Evolutionary conservation across 1,140 invertebrate genomes (phyloP).

Genomic region (Drosophila saltans): DNA sequence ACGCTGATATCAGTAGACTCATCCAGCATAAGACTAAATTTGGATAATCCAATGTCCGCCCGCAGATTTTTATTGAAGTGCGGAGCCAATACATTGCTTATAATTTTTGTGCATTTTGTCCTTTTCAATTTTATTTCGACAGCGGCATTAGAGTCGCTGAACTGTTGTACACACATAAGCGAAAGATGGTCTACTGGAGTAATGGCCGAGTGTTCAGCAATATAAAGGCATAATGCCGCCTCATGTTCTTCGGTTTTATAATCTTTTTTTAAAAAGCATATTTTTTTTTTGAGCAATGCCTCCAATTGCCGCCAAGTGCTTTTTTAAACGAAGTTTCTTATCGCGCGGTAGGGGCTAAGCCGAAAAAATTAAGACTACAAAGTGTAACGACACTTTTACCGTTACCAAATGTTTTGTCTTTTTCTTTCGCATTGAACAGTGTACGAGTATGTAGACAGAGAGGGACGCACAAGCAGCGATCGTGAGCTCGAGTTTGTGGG

Average conservation of each 20-base stretch:
- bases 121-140: conserved; percentile 12
- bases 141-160: conserved; percentile 14
- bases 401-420: too few relatives aligned
- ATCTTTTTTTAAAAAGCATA: too few relatives aligned
- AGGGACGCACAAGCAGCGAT: too few relatives aligned
- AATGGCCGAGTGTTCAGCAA: neutral
- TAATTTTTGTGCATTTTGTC: conserved; percentile 20
- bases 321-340: too few relatives aligned
- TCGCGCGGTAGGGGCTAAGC: too few relatives aligned
- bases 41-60: neutral
- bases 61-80: conserved; percentile 4
- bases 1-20: conserved; percentile 24
- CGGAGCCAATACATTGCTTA: conserved; percentile 12
- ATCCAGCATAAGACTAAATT: neutral
- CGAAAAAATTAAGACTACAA: too few relatives aligned
- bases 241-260: neutral
- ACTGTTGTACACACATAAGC: neutral
- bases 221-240: neutral
- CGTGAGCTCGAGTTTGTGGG: too few relatives aligned
- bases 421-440: too few relatives aligned
- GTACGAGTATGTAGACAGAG: too few relatives aligned
- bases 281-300: too few relatives aligned
- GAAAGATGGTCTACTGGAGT: conserved; percentile 7
- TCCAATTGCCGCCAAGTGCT: too few relatives aligned
- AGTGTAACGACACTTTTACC: too few relatives aligned